Base-by-base conservation (phyloP, 1,140 invertebrate genomes). In the Heliconius hewitsoni region DNA sequence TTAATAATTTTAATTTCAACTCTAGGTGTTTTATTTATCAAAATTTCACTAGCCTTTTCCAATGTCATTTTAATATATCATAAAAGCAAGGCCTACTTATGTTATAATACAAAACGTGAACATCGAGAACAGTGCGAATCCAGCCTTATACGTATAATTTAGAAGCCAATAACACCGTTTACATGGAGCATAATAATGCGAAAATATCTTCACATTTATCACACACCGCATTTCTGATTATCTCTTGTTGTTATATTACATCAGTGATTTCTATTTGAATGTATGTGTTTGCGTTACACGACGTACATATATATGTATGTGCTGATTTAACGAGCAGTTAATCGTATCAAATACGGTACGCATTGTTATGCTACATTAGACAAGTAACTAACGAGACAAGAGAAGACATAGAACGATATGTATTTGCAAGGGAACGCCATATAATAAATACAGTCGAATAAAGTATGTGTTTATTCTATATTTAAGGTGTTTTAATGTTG, bases 1-100 rank as follows among this genome's bases (percentile, higher is more conserved):
- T 90, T 91, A 89, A 85, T 77, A 89, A 87, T 90, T 90, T 91
- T 86, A 87, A 87, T 90, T 91, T 86, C 91, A 89, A 90, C 86
- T 92, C 87, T 92, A 93, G 87, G 86, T 90, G 89, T 91, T 90
- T 81, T 89, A 92, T 85, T 92, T 93, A 94, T 93, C 90, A 94
- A 94, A 94, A 94, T 90, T 92, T 94, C 93, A 94, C 93, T 94
- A 94, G 93, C 93, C 93, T 94, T 94, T 93, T 91, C 90, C 82
- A 90, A 89, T 91, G 87, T 90, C 85, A 89, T 88, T 86, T 91
- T 86, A 87, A 83, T 86, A 91, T 84, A 90, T 84, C 80, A 88
- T 88, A 92, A 91, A 88, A 91, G 87, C 91, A 94, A 93, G 91
- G 89, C 90, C 87, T 91, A 91, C 78, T 87, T 88, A 88, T 87